Evolutionary conservation across 2,888 invertebrate species (phyloP).

Genomic region (Eupithecia insigniata): DNA sequence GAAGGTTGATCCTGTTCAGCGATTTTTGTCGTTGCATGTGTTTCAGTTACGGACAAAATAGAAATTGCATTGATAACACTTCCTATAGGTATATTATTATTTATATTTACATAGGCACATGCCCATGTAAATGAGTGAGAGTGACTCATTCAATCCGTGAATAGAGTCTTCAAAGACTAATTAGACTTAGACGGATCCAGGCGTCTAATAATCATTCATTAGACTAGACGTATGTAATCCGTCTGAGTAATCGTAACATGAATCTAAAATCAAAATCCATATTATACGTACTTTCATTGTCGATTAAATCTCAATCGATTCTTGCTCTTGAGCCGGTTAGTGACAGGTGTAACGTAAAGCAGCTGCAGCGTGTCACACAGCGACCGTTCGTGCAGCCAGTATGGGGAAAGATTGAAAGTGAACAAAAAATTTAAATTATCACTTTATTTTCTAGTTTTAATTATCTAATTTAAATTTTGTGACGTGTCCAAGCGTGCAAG

Average conservation of each 20-base stretch:
- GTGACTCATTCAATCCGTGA: neutral
- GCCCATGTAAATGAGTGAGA: neutral
- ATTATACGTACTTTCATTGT: neutral
- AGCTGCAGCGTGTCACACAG: too few relatives aligned
- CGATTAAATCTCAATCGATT: neutral
- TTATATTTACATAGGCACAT: too few relatives aligned
- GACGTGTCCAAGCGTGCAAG: too few relatives aligned
- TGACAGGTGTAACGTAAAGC: too few relatives aligned
- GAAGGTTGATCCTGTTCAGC: neutral
- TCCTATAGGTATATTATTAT: too few relatives aligned
- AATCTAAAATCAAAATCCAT: neutral
- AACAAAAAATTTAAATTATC: too few relatives aligned
- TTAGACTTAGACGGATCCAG: neutral
- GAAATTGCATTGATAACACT: neutral
- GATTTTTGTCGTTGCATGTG: neutral
- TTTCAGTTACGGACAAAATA: neutral
- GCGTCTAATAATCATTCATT: neutral
- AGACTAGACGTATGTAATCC: neutral
- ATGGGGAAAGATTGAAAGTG: too few relatives aligned
- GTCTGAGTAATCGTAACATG: too few relatives aligned
- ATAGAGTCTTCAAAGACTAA: neutral
- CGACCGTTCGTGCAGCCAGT: too few relatives aligned
- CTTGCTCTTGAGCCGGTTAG: too few relatives aligned
- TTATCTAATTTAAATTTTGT: too few relatives aligned
- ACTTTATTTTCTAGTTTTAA: too few relatives aligned